Evolutionary conservation across 2,888 invertebrate species (phyloP), one percentile per base, ranked within the genome.

Genomic region (Clanis bilineata): DNA sequence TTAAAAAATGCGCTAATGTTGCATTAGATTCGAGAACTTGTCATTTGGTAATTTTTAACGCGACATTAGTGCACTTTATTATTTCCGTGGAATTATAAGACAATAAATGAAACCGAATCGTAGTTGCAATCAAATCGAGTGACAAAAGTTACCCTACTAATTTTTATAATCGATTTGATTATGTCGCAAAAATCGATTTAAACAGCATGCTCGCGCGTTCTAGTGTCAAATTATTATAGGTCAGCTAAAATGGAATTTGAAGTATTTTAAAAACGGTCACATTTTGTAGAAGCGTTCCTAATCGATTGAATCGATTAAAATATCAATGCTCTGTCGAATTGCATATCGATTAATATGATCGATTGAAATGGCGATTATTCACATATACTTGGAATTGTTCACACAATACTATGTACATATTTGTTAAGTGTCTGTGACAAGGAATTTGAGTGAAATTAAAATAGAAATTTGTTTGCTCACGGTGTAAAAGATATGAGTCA

Each of bases 401-500:
- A 51, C 51, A 39, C 39, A 22, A 10, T 22, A 23, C 45, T 25
- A 10, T 47, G 12, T 23, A 25, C 41, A 47, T 58, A 23, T 47
- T 44, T 15, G 23, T 10, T 6, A 38, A 63, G 10, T 25, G 56
- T 62, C 47, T 59, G 59, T 36, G 51, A 55, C 15, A 7, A 21
- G 45, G 47, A 25, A 23, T 56, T 44, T 47, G 23, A 38, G 36
- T 36, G 47, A 58, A 58, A 58, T 58, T 58, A 36, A 51, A 51
- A 32, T 58, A 58, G 23, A 58, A 47, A 47, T 58, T 23, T 58
- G 47, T 58, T 58, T 58, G 38, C 38, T 22, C 32, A 36, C 5
- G 15, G 47, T 22, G 9, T 57, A 45, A 56, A 56, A 23, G 10
- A 23, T 21, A 15, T 41, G 43, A 56, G 28, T 22, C 44, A 43